Evolutionary conservation across 2,113 vertebrate species (phyloP).

Genomic region (Istiophorus platypterus): DNA sequence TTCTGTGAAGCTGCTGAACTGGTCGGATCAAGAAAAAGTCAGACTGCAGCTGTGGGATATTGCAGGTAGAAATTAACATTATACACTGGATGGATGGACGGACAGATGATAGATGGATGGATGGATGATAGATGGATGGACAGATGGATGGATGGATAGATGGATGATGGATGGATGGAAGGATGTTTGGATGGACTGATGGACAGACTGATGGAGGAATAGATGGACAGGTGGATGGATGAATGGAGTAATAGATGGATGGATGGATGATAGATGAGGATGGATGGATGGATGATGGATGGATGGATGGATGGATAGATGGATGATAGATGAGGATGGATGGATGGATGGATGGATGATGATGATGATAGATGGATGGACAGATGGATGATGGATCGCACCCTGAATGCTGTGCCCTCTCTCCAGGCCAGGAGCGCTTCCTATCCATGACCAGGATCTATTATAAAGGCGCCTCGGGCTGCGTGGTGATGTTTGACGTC

Average conservation of each 20-base stretch:
- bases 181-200: neutral
- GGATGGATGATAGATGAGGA: neutral
- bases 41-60: conserved; percentile 93
- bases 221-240: neutral
- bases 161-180: neutral
- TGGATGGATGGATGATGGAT: neutral
- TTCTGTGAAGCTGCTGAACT: conserved; percentile 89
- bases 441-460: conserved; percentile 92
- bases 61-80: conserved; percentile 85
- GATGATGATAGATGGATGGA: neutral
- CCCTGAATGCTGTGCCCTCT: neutral
- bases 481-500: conserved; percentile 91
- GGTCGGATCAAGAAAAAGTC: conserved; percentile 90
- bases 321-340: neutral
- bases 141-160: neutral
- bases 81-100: neutral
- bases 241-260: too few species aligned
- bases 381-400: neutral
- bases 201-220: too few species aligned
- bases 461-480: conserved; percentile 89
- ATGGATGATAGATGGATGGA: neutral
- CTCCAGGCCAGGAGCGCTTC: conserved; percentile 91
- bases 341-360: neutral
- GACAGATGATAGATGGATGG: neutral
- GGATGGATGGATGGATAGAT: neutral